Conservation (phyloP, 2,797 vertebrate genomes). For the Acrossocheilus wenchowensis region DNA sequence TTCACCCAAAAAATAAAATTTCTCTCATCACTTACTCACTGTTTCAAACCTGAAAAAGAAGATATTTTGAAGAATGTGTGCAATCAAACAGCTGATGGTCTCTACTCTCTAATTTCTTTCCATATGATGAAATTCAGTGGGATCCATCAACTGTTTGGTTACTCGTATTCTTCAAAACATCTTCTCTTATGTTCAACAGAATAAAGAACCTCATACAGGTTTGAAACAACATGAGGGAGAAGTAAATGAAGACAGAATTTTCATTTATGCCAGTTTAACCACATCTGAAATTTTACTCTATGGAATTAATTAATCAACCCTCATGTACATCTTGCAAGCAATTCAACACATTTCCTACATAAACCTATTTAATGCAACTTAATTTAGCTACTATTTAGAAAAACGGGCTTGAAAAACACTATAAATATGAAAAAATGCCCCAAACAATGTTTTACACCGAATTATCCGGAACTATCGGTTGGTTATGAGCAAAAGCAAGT, state of each 20-base stretch:
- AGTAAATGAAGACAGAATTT: background rate
- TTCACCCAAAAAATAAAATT: background rate
- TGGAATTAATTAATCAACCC: slow-evolving; percentile 1
- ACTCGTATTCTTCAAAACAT: background rate
- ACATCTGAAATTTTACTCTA: background rate
- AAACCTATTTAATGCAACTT: background rate
- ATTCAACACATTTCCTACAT: background rate
- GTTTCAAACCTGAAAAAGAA: background rate
- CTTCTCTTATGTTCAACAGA: background rate
- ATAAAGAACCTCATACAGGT: background rate
- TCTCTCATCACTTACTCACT: background rate
- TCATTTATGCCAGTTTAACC: background rate
- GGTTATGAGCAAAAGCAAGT: background rate
- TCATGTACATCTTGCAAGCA: background rate
- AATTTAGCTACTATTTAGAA: background rate
- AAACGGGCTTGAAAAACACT: background rate
- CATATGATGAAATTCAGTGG: background rate
- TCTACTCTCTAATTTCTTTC: background rate
- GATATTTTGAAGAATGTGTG: background rate
- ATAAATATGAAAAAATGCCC: background rate
- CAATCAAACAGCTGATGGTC: background rate
- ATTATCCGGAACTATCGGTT: background rate
- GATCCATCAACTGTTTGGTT: too few species aligned
- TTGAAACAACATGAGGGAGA: background rate
- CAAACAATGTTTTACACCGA: background rate